Conservation (phyloP, 1,140 invertebrate species). For the Dolichoris vasculosae region DNA sequence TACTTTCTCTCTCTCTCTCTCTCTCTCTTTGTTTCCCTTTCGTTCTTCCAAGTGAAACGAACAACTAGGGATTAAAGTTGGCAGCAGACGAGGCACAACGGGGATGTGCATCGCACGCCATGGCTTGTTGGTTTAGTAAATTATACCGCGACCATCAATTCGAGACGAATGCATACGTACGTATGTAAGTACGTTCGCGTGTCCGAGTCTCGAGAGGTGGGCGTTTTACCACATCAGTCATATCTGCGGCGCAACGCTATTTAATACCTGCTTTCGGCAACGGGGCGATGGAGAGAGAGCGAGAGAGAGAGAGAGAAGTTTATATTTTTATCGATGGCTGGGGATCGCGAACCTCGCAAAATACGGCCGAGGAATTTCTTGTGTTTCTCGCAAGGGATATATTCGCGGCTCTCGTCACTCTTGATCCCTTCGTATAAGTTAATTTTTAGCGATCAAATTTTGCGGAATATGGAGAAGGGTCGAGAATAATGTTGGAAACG, state of each 20-base stretch:
- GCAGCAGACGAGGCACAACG: not conserved
- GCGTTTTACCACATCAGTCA: slow-evolving; percentile 69
- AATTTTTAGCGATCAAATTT: too few species aligned
- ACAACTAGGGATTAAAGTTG: slow-evolving; percentile 10
- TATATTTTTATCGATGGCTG: not conserved
- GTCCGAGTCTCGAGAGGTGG: slow-evolving; percentile 55
- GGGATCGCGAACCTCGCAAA: not conserved
- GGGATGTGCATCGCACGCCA: slow-evolving; percentile 60
- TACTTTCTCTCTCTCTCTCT: not conserved
- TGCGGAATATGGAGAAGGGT: too few species aligned
- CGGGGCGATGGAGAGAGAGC: not conserved
- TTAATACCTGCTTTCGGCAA: not conserved
- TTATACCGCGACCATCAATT: slow-evolving; percentile 70
- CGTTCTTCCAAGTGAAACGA: not conserved
- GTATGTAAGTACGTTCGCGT: not conserved
- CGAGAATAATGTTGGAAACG: too few species aligned
- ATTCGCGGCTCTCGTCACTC: too few species aligned
- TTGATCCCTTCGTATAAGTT: too few species aligned
- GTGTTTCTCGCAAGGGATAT: too few species aligned
- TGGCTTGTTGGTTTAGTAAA: slow-evolving; percentile 72
- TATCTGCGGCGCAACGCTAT: slow-evolving; percentile 54
- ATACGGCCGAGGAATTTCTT: not conserved
- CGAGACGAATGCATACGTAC: slow-evolving; percentile 55
- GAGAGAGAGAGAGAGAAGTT: not conserved
- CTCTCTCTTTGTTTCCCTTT: not conserved